These are phyloP conservation scores for Lampris incognitus DNA, from an alignment of 2,113 vertebrate genomes.

Conservation along the genomic window DNA sequence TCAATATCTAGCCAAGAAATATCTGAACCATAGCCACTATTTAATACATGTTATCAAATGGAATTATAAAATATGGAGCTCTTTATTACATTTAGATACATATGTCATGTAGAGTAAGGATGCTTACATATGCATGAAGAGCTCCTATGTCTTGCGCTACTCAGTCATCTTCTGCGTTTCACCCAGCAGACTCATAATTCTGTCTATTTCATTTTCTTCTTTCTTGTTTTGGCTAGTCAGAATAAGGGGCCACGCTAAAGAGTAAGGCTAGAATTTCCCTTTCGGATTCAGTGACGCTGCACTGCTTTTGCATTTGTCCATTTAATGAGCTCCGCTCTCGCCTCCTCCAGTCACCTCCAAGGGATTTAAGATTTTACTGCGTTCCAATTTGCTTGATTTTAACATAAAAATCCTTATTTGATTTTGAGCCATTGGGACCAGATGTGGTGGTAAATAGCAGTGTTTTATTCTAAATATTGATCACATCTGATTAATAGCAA, in stretches of 20 bases:
- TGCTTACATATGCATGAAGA: slow-evolving; percentile 15
- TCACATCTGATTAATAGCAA: slow-evolving; percentile 66
- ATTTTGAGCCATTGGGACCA: slow-evolving; percentile 39
- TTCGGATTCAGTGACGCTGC: slow-evolving; percentile 63
- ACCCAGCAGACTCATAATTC: neutral
- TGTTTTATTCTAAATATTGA: slow-evolving; percentile 25
- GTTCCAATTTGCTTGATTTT: slow-evolving; percentile 57
- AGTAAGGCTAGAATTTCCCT: slow-evolving; percentile 65
- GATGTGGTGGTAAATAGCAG: slow-evolving; percentile 59
- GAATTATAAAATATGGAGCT: slow-evolving; percentile 61
- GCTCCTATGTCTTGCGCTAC: slow-evolving; percentile 11
- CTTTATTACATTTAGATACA: slow-evolving; percentile 41
- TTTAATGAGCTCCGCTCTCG: slow-evolving; percentile 64
- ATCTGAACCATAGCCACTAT: no score
- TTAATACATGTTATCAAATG: slow-evolving; percentile 45
- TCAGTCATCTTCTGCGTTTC: slow-evolving; percentile 21
- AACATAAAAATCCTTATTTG: slow-evolving; percentile 33
- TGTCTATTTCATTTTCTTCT: no score
- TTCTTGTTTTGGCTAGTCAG: slow-evolving; percentile 39
- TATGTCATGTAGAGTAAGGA: slow-evolving; percentile 32
- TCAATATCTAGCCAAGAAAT: neutral
- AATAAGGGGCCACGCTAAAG: slow-evolving; percentile 46
- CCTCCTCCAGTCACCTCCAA: slow-evolving; percentile 75
- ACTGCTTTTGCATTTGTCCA: slow-evolving; percentile 50
- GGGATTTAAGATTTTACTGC: slow-evolving; percentile 49